A percentile compares a stretch with the other conserved stretches of the same genome.
Evolutionary conservation across 2,797 vertebrate genomes (phyloP).

Genomic region (Tokudaia tokunoshimensis): DNA sequence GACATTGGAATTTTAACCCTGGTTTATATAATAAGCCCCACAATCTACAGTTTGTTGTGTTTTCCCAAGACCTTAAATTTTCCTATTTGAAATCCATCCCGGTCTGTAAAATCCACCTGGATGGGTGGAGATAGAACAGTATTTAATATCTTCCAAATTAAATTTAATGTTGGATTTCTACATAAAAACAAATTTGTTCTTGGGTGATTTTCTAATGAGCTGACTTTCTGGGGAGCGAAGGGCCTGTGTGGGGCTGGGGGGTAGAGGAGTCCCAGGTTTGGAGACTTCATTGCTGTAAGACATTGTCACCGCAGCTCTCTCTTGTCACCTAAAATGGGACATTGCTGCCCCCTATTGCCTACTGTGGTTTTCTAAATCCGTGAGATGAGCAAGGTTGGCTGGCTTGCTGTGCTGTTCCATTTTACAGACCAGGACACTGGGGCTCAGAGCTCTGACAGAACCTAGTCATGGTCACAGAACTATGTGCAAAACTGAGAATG

Average conservation of each 20-base stretch:
- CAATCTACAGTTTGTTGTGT: background rate
- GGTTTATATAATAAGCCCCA: background rate
- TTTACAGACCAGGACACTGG: background rate
- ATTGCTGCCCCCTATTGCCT: slow-evolving; percentile 76
- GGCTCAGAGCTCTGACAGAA: background rate
- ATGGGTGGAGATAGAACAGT: background rate
- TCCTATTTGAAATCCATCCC: slow-evolving; percentile 1
- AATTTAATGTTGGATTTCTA: background rate
- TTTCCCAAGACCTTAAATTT: background rate
- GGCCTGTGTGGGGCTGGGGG: background rate
- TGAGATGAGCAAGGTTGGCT: background rate
- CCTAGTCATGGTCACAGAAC: background rate
- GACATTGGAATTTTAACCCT: background rate
- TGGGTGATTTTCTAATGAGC: background rate
- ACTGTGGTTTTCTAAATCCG: background rate
- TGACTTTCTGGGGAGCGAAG: background rate
- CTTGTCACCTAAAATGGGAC: background rate
- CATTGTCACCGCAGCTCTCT: background rate
- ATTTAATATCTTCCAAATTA: slow-evolving; percentile 19
- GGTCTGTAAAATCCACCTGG: background rate
- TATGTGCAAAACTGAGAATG: background rate
- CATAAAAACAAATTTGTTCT: background rate
- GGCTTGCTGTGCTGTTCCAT: background rate
- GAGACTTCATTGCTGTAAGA: background rate
- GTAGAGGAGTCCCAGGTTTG: background rate